phyloP scores from a whole-genome alignment of 2,113 vertebrate genomes.

The Onychostruthus taczanowskii region DNA sequence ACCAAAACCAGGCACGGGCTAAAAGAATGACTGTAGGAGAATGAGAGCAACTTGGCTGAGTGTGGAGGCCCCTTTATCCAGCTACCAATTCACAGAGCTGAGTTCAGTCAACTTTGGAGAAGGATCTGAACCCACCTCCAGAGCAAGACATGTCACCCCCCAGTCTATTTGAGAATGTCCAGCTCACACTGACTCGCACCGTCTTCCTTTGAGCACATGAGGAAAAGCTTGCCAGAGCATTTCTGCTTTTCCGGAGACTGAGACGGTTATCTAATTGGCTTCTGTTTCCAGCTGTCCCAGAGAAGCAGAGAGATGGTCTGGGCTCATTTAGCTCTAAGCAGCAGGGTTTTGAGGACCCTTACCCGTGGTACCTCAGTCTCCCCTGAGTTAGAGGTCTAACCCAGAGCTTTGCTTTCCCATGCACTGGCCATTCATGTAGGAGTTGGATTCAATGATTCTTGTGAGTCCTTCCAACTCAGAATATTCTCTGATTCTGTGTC shows the following conservation, averaged over 20 bases:
- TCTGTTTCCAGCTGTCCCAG: not conserved
- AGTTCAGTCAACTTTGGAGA: not conserved
- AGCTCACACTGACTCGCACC: not conserved
- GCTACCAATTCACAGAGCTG: not conserved
- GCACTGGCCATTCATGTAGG: fast-evolving
- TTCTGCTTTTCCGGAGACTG: not conserved
- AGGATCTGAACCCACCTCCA: not conserved
- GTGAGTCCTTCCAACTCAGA: not conserved
- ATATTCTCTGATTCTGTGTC: not conserved
- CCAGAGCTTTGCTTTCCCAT: not conserved
- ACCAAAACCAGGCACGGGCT: not conserved
- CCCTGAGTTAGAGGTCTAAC: not conserved
- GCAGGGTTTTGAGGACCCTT: not conserved
- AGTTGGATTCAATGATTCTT: not conserved
- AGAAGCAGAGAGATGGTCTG: not conserved
- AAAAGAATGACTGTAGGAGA: not conserved
- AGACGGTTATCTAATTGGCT: not conserved
- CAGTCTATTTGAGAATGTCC: not conserved
- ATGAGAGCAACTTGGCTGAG: not conserved
- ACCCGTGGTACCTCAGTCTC: not conserved
- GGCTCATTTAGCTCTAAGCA: not conserved
- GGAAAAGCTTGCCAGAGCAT: not conserved
- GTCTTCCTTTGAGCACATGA: not conserved
- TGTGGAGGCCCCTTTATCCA: not conserved
- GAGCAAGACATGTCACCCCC: not conserved